phyloP scores from a whole-genome alignment of 2,113 vertebrate genomes.

The Martes martes region DNA sequence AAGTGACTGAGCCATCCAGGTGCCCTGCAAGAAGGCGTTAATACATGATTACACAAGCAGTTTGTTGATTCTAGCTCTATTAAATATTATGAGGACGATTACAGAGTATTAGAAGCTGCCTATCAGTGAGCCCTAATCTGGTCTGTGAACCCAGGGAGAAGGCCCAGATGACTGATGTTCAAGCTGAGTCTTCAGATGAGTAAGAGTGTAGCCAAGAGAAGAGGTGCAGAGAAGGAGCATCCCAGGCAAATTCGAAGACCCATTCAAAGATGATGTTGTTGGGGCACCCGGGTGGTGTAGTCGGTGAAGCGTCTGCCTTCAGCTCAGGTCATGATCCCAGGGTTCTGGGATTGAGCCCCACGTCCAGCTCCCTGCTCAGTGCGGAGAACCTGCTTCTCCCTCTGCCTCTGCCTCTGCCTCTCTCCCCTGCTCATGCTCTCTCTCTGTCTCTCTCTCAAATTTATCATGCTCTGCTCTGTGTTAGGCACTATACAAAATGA shows the following conservation, averaged over 20 bases:
- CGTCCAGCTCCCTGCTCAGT: too few species aligned
- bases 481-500: neutral
- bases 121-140: neutral
- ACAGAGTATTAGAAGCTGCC: too few species aligned
- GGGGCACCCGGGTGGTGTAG: too few species aligned
- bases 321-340: too few species aligned
- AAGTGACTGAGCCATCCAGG: neutral
- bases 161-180: neutral
- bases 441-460: too few species aligned
- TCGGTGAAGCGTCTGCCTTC: too few species aligned
- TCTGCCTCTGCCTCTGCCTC: too few species aligned
- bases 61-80: neutral
- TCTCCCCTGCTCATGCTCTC: too few species aligned
- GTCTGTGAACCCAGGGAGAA: neutral
- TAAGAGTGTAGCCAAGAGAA: neutral
- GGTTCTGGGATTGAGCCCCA: too few species aligned
- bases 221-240: neutral
- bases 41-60: neutral
- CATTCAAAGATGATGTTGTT: neutral
- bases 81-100: neutral
- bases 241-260: neutral
- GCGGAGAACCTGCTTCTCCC: too few species aligned
- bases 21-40: neutral
- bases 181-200: neutral
- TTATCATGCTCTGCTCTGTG: neutral